These are phyloP conservation scores for Cryptoprocta ferox DNA, from an alignment of 2,797 vertebrate genomes.

Conservation along the genomic window DNA sequence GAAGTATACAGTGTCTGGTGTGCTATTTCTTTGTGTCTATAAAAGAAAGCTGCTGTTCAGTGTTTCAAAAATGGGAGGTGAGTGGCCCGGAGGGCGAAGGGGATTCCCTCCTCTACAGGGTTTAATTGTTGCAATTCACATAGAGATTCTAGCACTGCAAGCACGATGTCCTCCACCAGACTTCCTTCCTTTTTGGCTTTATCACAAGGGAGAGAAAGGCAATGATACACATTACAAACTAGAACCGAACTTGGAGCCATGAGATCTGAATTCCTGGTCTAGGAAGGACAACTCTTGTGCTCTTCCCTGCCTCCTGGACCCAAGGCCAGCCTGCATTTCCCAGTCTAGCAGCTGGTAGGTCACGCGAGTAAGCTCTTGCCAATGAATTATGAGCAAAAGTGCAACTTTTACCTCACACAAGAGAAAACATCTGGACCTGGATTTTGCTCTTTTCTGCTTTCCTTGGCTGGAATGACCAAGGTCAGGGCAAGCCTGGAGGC, in stretches of 20 bases:
- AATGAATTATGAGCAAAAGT: background rate
- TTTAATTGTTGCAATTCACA: background rate
- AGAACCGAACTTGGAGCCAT: background rate
- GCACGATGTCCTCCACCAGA: background rate
- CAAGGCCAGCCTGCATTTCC: background rate
- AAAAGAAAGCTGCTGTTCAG: conserved; percentile 67
- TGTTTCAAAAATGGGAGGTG: background rate
- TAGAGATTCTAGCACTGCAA: background rate
- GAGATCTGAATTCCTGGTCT: background rate
- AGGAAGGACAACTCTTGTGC: background rate
- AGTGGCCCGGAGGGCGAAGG: background rate
- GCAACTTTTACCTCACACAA: background rate
- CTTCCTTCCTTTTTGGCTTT: background rate
- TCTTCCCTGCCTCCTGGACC: background rate
- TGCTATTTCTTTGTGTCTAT: background rate
- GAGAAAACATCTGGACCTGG: background rate
- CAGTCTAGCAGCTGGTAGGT: background rate
- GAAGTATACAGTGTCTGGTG: conserved; percentile 48
- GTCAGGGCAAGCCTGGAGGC: background rate
- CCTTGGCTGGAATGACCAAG: background rate
- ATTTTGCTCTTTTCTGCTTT: background rate
- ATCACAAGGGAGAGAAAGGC: background rate
- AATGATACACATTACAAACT: background rate
- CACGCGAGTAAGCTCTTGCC: background rate
- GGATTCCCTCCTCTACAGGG: background rate